Conservation (phyloP, 2,113 vertebrate species). For the Alosa alosa region DNA sequence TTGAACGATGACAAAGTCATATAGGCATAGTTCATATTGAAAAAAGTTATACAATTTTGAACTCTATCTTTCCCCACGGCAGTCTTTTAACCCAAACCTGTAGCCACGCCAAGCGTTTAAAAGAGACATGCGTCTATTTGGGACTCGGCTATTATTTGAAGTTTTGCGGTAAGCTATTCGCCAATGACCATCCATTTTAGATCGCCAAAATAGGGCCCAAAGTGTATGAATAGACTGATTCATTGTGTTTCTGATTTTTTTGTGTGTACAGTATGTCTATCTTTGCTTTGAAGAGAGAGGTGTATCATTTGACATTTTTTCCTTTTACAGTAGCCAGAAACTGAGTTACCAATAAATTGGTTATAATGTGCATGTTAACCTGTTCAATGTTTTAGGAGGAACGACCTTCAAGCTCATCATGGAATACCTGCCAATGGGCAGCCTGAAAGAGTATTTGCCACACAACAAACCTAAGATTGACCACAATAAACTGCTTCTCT, state of each 20-base stretch:
- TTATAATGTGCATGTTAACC: not conserved
- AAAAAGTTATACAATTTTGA: too few relatives aligned
- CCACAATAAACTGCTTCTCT: slow-evolving; percentile 77
- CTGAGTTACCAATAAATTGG: not conserved
- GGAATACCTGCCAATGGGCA: slow-evolving; percentile 85
- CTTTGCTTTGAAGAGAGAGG: not conserved
- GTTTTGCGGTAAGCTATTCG: too few relatives aligned
- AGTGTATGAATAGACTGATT: not conserved
- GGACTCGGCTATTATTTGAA: too few relatives aligned
- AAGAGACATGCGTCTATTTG: too few relatives aligned
- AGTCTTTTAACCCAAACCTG: too few relatives aligned
- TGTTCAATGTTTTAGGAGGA: slow-evolving; percentile 64
- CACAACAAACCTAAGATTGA: slow-evolving; percentile 77
- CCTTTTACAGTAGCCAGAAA: not conserved
- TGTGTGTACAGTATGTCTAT: not conserved
- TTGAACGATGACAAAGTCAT: too few relatives aligned
- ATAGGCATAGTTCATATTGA: too few relatives aligned
- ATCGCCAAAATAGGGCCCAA: too few relatives aligned
- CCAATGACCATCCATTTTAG: too few relatives aligned
- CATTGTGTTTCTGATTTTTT: not conserved
- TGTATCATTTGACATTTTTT: too few relatives aligned
- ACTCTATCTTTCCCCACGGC: too few relatives aligned
- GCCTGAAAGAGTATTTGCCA: slow-evolving; percentile 84
- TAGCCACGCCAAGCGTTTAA: too few relatives aligned
- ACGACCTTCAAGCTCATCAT: slow-evolving; percentile 84